phyloP scores from a whole-genome alignment of 1,140 invertebrate genomes.

The Bombus haemorrhoidalis region DNA sequence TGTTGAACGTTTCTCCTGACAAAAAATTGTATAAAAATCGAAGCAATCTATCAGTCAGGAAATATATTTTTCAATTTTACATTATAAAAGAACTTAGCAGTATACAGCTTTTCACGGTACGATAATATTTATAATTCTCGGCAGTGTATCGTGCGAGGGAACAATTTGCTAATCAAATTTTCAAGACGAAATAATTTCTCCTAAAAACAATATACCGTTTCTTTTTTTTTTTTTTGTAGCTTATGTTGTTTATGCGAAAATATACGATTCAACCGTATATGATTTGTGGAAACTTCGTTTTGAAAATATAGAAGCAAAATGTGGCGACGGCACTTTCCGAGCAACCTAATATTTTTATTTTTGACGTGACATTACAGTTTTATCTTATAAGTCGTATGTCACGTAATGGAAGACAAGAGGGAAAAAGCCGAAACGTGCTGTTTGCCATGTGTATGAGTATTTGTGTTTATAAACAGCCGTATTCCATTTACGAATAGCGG shows the following conservation, averaged over 20 bases:
- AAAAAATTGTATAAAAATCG: no score
- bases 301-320: background rate
- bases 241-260: background rate
- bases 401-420: background rate
- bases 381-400: background rate
- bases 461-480: background rate
- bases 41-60: no score
- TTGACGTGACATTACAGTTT: background rate
- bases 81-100: background rate
- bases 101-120: background rate
- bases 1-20: no score
- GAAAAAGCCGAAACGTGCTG: background rate
- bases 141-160: no score
- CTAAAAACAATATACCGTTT: background rate
- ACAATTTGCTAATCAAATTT: no score
- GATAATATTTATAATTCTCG: background rate
- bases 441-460: background rate
- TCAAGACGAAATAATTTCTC: no score
- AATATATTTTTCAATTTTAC: background rate
- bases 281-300: background rate
- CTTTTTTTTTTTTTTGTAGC: no score
- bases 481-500: background rate
- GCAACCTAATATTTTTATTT: background rate
- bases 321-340: background rate
- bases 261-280: no score